Evolutionary conservation across 2,113 vertebrate species (phyloP).

Genomic region (Podilymbus podiceps): DNA sequence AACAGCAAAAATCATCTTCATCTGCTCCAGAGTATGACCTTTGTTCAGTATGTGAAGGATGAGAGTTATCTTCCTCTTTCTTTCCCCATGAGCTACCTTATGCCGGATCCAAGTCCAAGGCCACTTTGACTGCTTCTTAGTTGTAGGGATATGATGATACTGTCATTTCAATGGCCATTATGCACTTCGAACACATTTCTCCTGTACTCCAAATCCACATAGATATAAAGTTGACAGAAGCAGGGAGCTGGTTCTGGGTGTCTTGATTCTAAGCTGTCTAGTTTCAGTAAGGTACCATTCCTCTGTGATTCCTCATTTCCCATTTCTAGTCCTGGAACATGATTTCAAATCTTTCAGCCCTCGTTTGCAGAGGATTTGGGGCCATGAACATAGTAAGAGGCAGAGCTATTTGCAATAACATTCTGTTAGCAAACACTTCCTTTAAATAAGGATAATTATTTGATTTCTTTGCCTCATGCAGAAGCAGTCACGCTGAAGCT

Average conservation of each 20-base stretch:
- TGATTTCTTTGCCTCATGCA: neutral
- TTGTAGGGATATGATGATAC: neutral
- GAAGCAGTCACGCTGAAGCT: neutral
- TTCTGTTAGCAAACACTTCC: neutral
- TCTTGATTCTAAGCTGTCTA: neutral
- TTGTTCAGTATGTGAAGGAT: neutral
- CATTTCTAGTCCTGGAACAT: neutral
- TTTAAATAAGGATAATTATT: neutral
- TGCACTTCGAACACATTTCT: neutral
- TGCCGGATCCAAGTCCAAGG: neutral
- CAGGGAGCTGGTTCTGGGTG: neutral
- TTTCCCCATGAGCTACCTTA: neutral
- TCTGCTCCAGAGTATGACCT: neutral
- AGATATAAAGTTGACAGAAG: neutral
- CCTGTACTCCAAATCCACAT: neutral
- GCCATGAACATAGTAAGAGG: neutral
- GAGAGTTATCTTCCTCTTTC: neutral
- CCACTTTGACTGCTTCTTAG: neutral
- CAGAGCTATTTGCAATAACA: neutral
- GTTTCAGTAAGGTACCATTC: neutral
- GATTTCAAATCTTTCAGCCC: neutral
- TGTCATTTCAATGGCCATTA: neutral
- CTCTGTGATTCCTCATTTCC: neutral
- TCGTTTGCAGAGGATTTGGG: neutral
- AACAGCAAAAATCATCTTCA: neutral